Evolutionary conservation across 2,888 invertebrate genomes (phyloP).

Genomic region (Agrochola lychnidis): DNA sequence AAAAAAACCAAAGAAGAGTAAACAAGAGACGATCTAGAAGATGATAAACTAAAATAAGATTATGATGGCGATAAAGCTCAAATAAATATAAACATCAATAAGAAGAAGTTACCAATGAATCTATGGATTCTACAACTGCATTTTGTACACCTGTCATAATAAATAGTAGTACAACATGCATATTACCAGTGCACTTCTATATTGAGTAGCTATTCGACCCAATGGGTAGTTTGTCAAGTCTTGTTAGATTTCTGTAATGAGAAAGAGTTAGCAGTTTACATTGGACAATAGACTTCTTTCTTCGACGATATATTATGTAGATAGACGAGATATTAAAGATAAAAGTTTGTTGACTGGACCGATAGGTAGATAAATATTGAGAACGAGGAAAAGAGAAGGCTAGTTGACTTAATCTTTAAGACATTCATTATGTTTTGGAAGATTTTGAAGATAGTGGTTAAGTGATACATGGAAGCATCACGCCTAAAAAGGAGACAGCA

Average conservation of each 20-base stretch:
- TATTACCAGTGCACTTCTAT: slow-evolving; percentile 3
- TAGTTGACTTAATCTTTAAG: background rate
- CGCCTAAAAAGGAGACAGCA: background rate
- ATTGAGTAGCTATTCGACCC: slow-evolving; percentile 12
- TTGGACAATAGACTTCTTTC: background rate
- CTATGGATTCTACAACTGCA: background rate
- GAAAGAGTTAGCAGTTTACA: background rate
- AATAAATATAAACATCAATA: background rate
- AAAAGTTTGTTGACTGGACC: slow-evolving; percentile 8
- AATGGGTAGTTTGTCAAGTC: slow-evolving; percentile 10
- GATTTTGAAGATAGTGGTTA: background rate
- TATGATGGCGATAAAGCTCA: background rate
- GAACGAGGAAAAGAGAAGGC: background rate
- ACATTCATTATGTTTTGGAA: background rate
- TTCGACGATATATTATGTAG: background rate
- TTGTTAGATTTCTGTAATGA: background rate
- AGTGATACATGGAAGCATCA: background rate
- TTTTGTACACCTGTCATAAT: slow-evolving; percentile 23
- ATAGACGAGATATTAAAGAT: slow-evolving; percentile 12
- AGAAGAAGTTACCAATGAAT: background rate
- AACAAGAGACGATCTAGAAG: background rate
- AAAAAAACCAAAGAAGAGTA: background rate
- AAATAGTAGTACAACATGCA: background rate
- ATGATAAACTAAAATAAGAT: background rate
- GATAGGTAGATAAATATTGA: background rate